Percentiles rank a stretch among this genome's conserved stretches.
These are phyloP conservation scores for Disparrhopalites patrizii DNA, from an alignment of 2,888 invertebrate species.

Conservation along the genomic window DNA sequence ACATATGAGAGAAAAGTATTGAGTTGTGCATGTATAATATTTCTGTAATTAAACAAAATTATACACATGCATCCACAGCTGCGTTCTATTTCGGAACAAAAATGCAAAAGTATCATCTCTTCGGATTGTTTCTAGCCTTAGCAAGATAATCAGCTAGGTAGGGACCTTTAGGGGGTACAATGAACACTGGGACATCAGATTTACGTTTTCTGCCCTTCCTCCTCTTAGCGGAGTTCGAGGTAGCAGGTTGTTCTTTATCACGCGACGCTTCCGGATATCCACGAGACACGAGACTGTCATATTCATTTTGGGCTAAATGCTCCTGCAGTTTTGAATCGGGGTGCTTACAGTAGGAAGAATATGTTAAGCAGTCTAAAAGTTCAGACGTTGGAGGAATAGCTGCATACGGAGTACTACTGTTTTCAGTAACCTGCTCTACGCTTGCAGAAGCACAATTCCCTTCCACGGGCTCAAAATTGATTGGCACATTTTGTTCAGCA, in stretches of 20 bases:
- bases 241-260: slow-evolving; percentile 34
- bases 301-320: slow-evolving; percentile 45
- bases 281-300: slow-evolving; percentile 41
- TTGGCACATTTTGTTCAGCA: slow-evolving; percentile 37
- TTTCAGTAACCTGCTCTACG: neutral
- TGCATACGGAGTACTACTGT: neutral
- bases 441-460: neutral
- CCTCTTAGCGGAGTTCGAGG: neutral
- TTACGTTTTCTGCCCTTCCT: slow-evolving; percentile 21
- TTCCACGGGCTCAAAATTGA: slow-evolving; percentile 41
- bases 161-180: slow-evolving; percentile 40
- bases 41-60: too few relatives aligned
- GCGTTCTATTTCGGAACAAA: too few relatives aligned
- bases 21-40: too few relatives aligned
- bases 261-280: slow-evolving; percentile 41
- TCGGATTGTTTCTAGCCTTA: too few relatives aligned
- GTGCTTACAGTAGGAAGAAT: slow-evolving; percentile 42
- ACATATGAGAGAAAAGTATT: too few relatives aligned
- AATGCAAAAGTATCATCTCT: too few relatives aligned
- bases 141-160: slow-evolving; percentile 10
- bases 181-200: slow-evolving; percentile 33
- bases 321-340: slow-evolving; percentile 47
- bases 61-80: too few relatives aligned
- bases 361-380: slow-evolving; percentile 25
- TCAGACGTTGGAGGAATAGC: slow-evolving; percentile 43